phyloP scores from a whole-genome alignment of 2,888 invertebrate species.

The Agonopterix heracliana region DNA sequence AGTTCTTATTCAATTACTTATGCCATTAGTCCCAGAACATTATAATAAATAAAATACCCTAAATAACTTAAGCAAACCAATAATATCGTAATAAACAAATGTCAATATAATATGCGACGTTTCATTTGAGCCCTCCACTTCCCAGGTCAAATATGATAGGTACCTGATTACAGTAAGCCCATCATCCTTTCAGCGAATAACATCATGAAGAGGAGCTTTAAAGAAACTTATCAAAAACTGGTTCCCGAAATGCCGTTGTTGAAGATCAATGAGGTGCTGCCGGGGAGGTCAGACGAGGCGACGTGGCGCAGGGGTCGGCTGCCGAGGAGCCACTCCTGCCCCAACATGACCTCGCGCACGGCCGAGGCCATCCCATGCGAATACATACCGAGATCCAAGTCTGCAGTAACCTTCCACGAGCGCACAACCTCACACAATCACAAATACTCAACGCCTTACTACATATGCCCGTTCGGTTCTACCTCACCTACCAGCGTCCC shows the following conservation, averaged over 20 bases:
- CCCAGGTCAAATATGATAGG: constrained; percentile 3
- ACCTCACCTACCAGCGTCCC: background rate
- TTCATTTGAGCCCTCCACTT: background rate
- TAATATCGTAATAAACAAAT: too few relatives aligned
- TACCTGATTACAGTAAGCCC: constrained; percentile 11
- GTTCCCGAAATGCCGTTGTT: constrained; percentile 22
- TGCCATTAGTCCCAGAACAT: too few relatives aligned
- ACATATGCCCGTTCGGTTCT: constrained; percentile 1
- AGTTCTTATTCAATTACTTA: too few relatives aligned
- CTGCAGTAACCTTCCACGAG: constrained; percentile 5
- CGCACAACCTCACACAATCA: background rate
- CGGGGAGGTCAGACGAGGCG: constrained; percentile 19
- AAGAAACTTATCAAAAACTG: constrained; percentile 26
- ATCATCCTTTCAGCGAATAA: constrained; percentile 51
- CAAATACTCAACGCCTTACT: background rate
- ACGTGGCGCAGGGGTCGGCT: constrained; percentile 6
- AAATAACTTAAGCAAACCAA: too few relatives aligned
- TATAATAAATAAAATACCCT: too few relatives aligned
- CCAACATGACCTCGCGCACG: constrained; percentile 16
- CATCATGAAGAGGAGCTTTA: constrained; percentile 33
- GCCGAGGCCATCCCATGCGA: constrained; percentile 5
- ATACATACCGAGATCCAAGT: constrained; percentile 17
- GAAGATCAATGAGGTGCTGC: constrained; percentile 16
- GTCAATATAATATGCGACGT: too few relatives aligned
- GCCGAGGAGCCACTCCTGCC: constrained; percentile 33